Percentiles rank a stretch among this genome's conserved stretches.
These are phyloP conservation scores for Lycocorax pyrrhopterus DNA, from an alignment of 2,113 vertebrate species.

Conservation along the genomic window DNA sequence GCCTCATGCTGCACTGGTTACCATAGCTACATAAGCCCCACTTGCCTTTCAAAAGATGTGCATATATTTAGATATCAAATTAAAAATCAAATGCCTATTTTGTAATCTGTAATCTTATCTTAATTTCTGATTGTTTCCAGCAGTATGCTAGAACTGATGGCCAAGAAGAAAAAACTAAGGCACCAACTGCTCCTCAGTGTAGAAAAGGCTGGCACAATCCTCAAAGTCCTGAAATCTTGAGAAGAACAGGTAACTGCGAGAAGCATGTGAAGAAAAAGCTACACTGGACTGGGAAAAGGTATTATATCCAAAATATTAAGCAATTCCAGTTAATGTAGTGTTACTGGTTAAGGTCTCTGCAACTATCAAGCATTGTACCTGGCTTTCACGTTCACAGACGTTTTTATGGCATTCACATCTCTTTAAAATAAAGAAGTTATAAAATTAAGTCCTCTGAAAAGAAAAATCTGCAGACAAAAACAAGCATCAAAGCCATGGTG, in stretches of 20 bases:
- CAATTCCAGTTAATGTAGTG: background rate
- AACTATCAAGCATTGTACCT: background rate
- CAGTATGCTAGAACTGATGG: background rate
- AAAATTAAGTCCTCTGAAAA: background rate
- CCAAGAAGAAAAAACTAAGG: background rate
- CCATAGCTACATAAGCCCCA: background rate
- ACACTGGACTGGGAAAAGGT: background rate
- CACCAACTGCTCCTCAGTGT: background rate
- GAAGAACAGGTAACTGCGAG: background rate
- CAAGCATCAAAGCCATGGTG: background rate
- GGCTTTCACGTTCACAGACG: background rate
- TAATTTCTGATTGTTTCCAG: background rate
- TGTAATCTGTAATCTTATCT: background rate
- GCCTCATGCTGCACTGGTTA: background rate
- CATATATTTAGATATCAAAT: background rate
- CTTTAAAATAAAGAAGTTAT: background rate
- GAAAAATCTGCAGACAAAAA: background rate
- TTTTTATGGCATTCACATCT: background rate
- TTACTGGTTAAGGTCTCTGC: background rate
- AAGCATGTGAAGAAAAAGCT: background rate
- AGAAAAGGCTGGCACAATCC: background rate
- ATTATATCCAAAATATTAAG: background rate
- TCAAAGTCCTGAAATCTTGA: background rate
- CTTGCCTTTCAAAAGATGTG: background rate
- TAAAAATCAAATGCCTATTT: background rate